phyloP scores from a whole-genome alignment of 2,113 vertebrate genomes.

The Rhabdornis inornatus region DNA sequence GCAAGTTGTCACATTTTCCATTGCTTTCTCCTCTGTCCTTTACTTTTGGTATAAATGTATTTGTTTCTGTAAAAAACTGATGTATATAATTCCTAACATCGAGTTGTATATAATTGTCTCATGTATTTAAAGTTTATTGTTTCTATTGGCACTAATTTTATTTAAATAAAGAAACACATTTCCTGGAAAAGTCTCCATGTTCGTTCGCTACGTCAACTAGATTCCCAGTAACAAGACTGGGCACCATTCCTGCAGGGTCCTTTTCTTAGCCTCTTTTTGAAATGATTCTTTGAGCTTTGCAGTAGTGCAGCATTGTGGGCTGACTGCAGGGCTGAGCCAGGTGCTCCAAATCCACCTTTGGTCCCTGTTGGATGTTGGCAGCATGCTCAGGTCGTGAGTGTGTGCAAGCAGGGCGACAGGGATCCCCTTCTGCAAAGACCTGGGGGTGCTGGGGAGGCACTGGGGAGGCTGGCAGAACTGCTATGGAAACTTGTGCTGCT shows the following conservation, averaged over 20 bases:
- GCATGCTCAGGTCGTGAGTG: fast-evolving
- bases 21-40: constrained; percentile 60
- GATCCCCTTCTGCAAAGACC: neutral
- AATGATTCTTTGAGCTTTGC: neutral
- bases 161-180: constrained; percentile 79
- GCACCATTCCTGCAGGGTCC: neutral
- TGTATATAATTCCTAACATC: constrained; percentile 69
- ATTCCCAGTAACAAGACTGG: neutral
- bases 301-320: fast-evolving
- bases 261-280: neutral
- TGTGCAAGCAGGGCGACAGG: neutral
- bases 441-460: neutral
- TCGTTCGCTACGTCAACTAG: neutral
- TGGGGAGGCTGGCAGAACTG: neutral
- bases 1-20: constrained; percentile 77
- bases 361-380: neutral
- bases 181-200: constrained; percentile 22
- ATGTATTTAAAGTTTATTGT: constrained; percentile 74
- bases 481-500: neutral
- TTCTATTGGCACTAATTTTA: constrained; percentile 74
- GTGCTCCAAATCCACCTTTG: neutral
- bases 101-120: constrained; percentile 75
- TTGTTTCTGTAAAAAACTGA: constrained; percentile 55
- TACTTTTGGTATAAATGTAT: constrained; percentile 61
- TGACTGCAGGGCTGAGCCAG: neutral